Evolutionary conservation across 2,888 invertebrate species (phyloP).

Genomic region (Pandemis heparana): DNA sequence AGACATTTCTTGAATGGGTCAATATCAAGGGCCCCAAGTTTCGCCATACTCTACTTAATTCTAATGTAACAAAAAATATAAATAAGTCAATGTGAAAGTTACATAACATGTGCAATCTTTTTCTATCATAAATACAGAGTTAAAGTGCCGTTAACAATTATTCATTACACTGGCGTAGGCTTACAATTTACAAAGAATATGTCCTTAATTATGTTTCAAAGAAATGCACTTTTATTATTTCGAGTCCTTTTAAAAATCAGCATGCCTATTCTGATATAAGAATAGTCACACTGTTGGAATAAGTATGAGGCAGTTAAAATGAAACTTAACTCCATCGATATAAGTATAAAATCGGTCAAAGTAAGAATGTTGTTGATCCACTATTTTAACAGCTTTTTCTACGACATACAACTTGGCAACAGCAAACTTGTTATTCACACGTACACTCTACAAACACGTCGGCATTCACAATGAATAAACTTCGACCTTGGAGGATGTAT

Average conservation of each 20-base stretch:
- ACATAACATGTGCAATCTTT: slow-evolving; percentile 82
- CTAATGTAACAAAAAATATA: slow-evolving; percentile 83
- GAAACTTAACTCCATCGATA: slow-evolving; percentile 2
- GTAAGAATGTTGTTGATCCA: slow-evolving; percentile 13
- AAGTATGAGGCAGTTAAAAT: slow-evolving; percentile 23
- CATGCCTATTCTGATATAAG: neutral
- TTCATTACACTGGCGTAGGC: slow-evolving; percentile 60
- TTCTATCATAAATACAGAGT: slow-evolving; percentile 63
- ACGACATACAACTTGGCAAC: slow-evolving; percentile 3
- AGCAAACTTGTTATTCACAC: slow-evolving; percentile 37
- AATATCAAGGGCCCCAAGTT: slow-evolving; percentile 66
- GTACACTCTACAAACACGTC: slow-evolving; percentile 32
- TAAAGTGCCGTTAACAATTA: slow-evolving; percentile 59
- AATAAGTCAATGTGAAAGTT: slow-evolving; percentile 80
- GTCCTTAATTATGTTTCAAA: slow-evolving; percentile 34
- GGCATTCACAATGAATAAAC: slow-evolving; percentile 15
- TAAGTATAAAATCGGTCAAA: slow-evolving; percentile 7
- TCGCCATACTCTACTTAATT: slow-evolving; percentile 69
- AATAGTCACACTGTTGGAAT: slow-evolving; percentile 34
- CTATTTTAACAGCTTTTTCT: slow-evolving; percentile 26
- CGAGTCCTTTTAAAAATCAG: slow-evolving; percentile 14
- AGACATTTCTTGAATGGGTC: slow-evolving; percentile 41
- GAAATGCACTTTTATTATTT: slow-evolving; percentile 30
- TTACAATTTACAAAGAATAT: slow-evolving; percentile 48
- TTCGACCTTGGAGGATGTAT: slow-evolving; percentile 31